Conservation (phyloP, 2,888 invertebrate species). For the Apodemia zela region DNA sequence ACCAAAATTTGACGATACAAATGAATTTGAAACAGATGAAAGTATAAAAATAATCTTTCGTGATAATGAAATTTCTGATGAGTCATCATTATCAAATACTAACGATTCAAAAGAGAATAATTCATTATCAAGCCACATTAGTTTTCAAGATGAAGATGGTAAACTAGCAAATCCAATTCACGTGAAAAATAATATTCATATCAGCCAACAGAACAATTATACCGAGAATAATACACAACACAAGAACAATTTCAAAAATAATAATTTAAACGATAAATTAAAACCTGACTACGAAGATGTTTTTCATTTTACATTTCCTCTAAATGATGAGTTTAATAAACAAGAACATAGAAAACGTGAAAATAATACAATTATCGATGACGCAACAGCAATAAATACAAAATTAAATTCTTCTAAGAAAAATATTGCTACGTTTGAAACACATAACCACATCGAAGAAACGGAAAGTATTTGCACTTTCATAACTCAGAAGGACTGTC, state of each 20-base stretch:
- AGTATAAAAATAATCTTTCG: constrained; percentile 55
- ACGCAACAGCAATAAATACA: constrained; percentile 24
- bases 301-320: constrained; percentile 48
- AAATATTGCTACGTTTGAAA: constrained; percentile 24
- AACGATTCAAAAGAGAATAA: neutral
- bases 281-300: constrained; percentile 36
- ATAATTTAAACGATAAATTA: constrained; percentile 27
- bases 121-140: neutral
- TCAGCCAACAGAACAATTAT: constrained; percentile 20
- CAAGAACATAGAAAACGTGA: constrained; percentile 14
- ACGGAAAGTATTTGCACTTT: constrained; percentile 54
- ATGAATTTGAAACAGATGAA: constrained; percentile 60
- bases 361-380: neutral
- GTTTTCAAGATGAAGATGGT: constrained; percentile 21
- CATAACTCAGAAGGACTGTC: constrained; percentile 50
- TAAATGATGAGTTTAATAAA: constrained; percentile 23
- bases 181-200: constrained; percentile 18
- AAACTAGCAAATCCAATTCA: constrained; percentile 22
- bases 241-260: constrained; percentile 21
- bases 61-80: constrained; percentile 36
- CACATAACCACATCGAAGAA: constrained; percentile 25
- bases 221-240: constrained; percentile 12
- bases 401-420: constrained; percentile 19
- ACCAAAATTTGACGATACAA: constrained; percentile 52
- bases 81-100: neutral